Conservation (phyloP, 1,140 invertebrate genomes). For the Drosophila pseudoobscura region DNA sequence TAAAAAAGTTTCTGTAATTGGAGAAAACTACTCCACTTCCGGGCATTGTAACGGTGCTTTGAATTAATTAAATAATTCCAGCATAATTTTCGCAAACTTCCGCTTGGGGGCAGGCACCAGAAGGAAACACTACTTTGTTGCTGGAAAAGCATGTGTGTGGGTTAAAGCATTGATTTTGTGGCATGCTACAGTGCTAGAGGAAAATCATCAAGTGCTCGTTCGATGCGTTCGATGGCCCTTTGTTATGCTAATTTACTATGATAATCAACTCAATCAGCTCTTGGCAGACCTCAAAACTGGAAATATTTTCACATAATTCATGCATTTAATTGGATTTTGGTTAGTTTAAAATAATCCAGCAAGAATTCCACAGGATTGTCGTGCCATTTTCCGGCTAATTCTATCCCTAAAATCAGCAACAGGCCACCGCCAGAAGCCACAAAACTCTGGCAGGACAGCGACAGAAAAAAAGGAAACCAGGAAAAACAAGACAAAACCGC, state of each 20-base stretch:
- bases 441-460: conserved; percentile 7
- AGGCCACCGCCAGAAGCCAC: not conserved
- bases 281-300: conserved; percentile 23
- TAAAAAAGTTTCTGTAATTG: conserved; percentile 28
- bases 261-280: conserved; percentile 14
- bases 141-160: no score
- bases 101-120: conserved; percentile 14
- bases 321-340: conserved; percentile 45
- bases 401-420: no score
- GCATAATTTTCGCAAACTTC: conserved; percentile 10
- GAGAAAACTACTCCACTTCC: conserved; percentile 20
- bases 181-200: no score
- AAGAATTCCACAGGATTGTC: not conserved
- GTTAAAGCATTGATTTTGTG: no score
- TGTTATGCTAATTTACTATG: not conserved
- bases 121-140: conserved; percentile 25
- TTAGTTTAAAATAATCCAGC: conserved; percentile 18
- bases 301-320: conserved; percentile 2
- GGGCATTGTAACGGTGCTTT: not conserved
- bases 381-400: not conserved
- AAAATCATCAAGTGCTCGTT: no score
- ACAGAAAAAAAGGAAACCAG: conserved; percentile 16
- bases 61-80: conserved; percentile 38
- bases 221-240: no score
- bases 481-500: conserved; percentile 36